Evolutionary conservation across 2,113 vertebrate species (phyloP).

Genomic region (Sinocyclocheilus rhinocerous): DNA sequence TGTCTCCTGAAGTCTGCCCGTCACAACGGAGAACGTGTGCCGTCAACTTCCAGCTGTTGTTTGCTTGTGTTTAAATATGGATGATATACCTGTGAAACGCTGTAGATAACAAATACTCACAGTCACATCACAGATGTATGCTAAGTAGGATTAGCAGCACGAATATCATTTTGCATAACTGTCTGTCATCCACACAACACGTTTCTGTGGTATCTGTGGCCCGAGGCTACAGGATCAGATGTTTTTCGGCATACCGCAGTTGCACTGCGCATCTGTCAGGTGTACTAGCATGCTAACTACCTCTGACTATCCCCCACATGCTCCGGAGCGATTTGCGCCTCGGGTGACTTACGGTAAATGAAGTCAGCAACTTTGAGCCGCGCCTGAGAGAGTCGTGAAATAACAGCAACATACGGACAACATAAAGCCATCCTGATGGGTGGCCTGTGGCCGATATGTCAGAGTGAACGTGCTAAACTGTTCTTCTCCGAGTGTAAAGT

Average conservation of each 20-base stretch:
- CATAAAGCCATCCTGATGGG: conserved; percentile 30
- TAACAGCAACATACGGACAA: conserved; percentile 12
- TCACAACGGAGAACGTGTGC: background rate
- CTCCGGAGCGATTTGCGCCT: conserved; percentile 55
- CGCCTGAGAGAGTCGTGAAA: background rate
- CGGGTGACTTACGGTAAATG: conserved; percentile 34
- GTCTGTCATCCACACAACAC: conserved; percentile 9
- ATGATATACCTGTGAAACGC: conserved; percentile 12
- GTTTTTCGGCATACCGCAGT: conserved; percentile 57
- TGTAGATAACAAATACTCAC: conserved; percentile 10
- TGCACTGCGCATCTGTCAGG: conserved; percentile 69
- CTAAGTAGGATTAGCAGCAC: conserved; percentile 1
- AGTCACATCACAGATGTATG: conserved; percentile 31
- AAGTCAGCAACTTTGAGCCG: conserved; percentile 37
- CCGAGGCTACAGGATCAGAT: conserved; percentile 54
- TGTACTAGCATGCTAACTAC: conserved; percentile 54
- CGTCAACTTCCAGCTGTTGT: conserved; percentile 45
- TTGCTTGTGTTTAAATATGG: conserved; percentile 34
- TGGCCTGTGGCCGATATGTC: conserved; percentile 30
- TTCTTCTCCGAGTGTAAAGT: background rate
- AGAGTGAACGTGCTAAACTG: background rate
- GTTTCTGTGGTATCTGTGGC: conserved; percentile 46
- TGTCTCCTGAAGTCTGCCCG: background rate
- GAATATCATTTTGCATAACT: conserved; percentile 32
- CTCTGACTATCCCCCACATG: conserved; percentile 61